A percentile compares a stretch with the other conserved stretches of the same genome.
Evolutionary conservation across 2,113 vertebrate species (phyloP).

Genomic region (Antigone vipio): DNA sequence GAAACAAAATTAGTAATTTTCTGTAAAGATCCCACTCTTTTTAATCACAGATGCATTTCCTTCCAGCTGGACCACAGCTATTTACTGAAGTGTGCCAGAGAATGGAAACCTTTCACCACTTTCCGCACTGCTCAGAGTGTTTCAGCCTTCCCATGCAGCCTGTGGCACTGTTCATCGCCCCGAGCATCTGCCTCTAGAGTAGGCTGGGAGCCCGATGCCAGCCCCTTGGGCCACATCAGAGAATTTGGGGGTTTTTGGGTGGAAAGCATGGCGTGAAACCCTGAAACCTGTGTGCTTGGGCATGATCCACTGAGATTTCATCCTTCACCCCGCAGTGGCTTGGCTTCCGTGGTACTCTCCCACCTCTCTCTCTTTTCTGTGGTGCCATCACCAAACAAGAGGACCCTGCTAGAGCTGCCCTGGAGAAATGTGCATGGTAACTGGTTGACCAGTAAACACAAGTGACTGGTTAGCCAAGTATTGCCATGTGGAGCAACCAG

Average conservation of each 20-base stretch:
- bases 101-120: neutral
- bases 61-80: neutral
- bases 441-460: neutral
- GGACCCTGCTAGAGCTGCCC: neutral
- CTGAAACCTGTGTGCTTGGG: neutral
- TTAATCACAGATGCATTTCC: neutral
- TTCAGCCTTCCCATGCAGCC: neutral
- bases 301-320: neutral
- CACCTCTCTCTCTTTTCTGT: neutral
- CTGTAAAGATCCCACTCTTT: neutral
- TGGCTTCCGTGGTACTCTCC: neutral
- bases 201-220: fast-evolving
- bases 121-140: neutral
- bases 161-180: neutral
- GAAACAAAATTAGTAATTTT: neutral
- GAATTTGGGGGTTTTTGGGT: fast-evolving
- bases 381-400: neutral
- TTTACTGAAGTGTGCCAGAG: neutral
- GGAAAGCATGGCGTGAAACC: neutral
- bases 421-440: neutral
- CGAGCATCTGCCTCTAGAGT: neutral
- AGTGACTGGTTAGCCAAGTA: neutral
- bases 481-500: neutral
- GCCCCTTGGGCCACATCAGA: neutral
- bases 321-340: neutral